Evolutionary conservation across 92 coral and sea anemone species (phyloP), one percentile per base, ranked within the genome.

Genomic region (Paramuricea clavata): DNA sequence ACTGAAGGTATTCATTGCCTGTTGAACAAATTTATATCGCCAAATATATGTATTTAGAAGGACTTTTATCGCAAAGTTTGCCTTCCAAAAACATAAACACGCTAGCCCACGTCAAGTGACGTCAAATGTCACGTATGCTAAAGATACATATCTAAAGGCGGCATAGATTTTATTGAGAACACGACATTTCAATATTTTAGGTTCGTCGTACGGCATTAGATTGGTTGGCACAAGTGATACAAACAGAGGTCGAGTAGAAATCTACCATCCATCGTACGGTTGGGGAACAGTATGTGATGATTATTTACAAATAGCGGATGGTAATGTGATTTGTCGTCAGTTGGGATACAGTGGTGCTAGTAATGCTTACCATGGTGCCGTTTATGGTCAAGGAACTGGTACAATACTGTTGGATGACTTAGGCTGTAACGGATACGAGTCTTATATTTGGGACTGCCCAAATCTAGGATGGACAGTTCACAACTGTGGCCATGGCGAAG

Each of bases 201-300:
- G 7, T 17, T 19, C 25, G 7, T 57, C 65, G 27, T 17, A 57
- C 2, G 65, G 0, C 2, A 57, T 57, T 12, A 57, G 65, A 57
- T 57, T 57, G 65, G 65, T 57, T 57, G 65, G 65, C 3, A 57
- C 65, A 57, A 57, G 26, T 16, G 21, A 19, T 57, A 10, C 65
- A 1, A 57, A 16, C 26, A 57, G 26, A 68, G 77, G 77, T 21
- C 77, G 77, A 10, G 77, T 71, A 13, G 77, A 71, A 33, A 26
- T 71, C 25, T 36, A 34, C 11, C 6, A 31, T 31, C 39, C 19
- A n/a, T n/a, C n/a, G n/a, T n/a, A n/a, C n/a, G n/a, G n/a, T n/a
- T n/a, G n/a, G n/a, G n/a, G n/a, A n/a, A 33, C 77, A 31, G 77
- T 71, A 11, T 71, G 76, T n/a, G 76, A 70, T 70, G 76, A 70